These are phyloP conservation scores for Nestor notabilis DNA, from an alignment of 2,113 vertebrate genomes.

Conservation along the genomic window DNA sequence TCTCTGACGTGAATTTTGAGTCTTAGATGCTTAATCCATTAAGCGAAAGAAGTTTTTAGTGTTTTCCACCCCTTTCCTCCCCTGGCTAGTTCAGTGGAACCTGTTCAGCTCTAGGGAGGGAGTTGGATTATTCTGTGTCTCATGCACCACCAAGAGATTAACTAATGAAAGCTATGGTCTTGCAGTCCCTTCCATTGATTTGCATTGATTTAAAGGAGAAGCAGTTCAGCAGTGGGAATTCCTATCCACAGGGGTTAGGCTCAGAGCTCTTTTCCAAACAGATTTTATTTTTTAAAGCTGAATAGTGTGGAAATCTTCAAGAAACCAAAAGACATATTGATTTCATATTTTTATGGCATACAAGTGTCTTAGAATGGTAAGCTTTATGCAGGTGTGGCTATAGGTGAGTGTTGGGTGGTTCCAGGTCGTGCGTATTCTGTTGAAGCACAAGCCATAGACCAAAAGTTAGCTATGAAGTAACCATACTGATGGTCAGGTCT, in stretches of 20 bases:
- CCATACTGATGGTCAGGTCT: not conserved
- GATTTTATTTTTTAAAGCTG: not conserved
- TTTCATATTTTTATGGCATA: not conserved
- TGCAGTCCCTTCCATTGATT: not conserved
- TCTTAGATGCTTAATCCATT: not conserved
- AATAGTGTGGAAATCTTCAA: not conserved
- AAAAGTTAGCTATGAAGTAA: not conserved
- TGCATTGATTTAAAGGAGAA: not conserved
- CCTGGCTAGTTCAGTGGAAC: not conserved
- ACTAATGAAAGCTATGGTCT: not conserved
- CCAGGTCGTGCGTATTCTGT: fast-evolving
- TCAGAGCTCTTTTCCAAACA: not conserved
- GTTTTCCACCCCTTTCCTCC: not conserved
- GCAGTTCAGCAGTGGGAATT: not conserved
- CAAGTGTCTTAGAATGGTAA: not conserved
- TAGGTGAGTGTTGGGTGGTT: not conserved
- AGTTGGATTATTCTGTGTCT: not conserved
- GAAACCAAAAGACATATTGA: not conserved
- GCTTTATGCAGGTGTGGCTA: not conserved
- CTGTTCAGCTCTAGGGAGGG: not conserved
- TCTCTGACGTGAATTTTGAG: not conserved
- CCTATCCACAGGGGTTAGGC: not conserved
- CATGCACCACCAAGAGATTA: not conserved
- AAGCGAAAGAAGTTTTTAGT: not conserved
- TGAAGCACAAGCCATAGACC: not conserved